Conservation (phyloP, 1,140 invertebrate genomes). For the Drosophila santomea region DNA sequence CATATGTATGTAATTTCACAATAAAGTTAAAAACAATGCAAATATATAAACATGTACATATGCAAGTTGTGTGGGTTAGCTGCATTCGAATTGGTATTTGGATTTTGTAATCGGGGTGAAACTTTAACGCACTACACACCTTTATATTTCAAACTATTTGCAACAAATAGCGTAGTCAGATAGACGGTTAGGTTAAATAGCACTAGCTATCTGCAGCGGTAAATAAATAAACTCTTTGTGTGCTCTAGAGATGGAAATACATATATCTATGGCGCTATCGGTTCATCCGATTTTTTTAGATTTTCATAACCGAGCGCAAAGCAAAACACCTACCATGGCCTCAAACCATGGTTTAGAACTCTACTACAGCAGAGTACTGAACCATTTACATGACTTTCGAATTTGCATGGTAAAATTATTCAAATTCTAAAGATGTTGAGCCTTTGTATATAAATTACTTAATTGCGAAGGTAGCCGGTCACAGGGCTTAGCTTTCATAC, state of each 20-base stretch:
- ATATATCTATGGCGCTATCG: not conserved
- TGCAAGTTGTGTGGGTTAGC: too few species aligned
- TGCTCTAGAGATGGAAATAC: not conserved
- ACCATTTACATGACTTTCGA: not conserved
- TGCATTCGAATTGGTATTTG: not conserved
- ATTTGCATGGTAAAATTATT: too few species aligned
- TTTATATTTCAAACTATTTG: not conserved
- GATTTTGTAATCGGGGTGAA: not conserved
- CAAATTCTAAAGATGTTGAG: too few species aligned
- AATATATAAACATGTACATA: not conserved
- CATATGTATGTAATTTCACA: not conserved
- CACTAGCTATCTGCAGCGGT: not conserved
- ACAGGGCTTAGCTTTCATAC: too few species aligned
- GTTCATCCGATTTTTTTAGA: not conserved
- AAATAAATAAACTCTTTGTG: conserved; percentile 15
- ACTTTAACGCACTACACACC: conserved; percentile 2
- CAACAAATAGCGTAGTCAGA: not conserved
- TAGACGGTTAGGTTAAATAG: not conserved
- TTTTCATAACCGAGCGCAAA: not conserved
- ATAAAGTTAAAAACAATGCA: conserved; percentile 23
- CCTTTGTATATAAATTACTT: too few species aligned
- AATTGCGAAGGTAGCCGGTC: too few species aligned
- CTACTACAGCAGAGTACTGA: not conserved
- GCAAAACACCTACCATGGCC: not conserved
- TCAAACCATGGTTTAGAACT: not conserved